Evolutionary conservation across 2,113 vertebrate genomes (phyloP), one percentile per base, ranked within the genome.

Genomic region (Tympanuchus pallidicinctus): DNA sequence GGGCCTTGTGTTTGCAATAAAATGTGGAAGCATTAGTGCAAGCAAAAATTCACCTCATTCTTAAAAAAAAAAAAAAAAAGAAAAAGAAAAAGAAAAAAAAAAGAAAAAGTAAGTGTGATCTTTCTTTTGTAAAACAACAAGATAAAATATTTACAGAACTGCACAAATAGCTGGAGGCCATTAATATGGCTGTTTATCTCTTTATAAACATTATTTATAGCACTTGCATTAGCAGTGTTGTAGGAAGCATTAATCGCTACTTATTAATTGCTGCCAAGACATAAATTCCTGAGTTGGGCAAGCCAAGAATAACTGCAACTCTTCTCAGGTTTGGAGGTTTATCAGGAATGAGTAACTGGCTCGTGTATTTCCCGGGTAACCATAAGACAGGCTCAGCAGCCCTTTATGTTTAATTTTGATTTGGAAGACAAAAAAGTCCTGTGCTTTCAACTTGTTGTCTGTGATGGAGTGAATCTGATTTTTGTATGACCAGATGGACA

Each of bases 91-190:
- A 64, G 14, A 11, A 76, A 93, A 83, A 82, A 82, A 87, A 66
- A 59, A 73, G 57, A 16, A 91, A 88, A 38, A 38, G 78, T 63
- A 38, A 38, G 78, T 63, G 92, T 95, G 75, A 87, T 94, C 69
- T 96, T 95, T 96, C 89, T 97, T 97, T 94, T 95, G 85, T 97
- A 97, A 97, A 97, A 96, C 92, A 95, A 69, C 92, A 96, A 92
- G 79, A 86, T 65, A 87, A 97, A 97, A 96, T 97, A 97, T 97
- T 98, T 97, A 97, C 95, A 94, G 80, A 94, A 82, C 77, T 88
- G 76, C 92, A 94, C 82, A 96, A 97, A 96, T 95, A 96, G 84
- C 96, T 94, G 38, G 36, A 94, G 64, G 82, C 90, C 86, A 70
- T 95, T 95, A 70, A 87, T 78, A 86, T 90, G 81, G 66, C 88